A percentile compares a stretch with the other conserved stretches of the same genome.
These are phyloP conservation scores for Theristicus caerulescens DNA, from an alignment of 2,113 vertebrate species.

Conservation along the genomic window DNA sequence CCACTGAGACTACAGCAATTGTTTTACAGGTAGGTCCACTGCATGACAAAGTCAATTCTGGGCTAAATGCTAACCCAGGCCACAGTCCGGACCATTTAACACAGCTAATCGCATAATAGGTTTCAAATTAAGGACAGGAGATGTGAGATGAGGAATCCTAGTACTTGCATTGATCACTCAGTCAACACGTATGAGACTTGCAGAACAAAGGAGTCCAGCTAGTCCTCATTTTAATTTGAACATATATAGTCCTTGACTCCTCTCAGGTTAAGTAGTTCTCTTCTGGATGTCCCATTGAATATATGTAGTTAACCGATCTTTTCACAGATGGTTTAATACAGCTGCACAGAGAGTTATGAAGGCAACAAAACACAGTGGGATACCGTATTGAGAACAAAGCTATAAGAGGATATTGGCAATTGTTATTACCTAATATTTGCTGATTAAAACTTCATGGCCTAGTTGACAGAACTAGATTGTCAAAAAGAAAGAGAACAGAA, in stretches of 20 bases:
- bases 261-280: not conserved
- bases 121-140: not conserved
- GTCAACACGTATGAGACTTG: not conserved
- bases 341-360: constrained; percentile 4
- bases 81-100: not conserved
- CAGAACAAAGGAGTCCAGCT: not conserved
- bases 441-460: not conserved
- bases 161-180: not conserved
- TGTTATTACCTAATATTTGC: not conserved
- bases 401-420: not conserved
- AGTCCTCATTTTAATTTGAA: not conserved
- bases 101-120: not conserved
- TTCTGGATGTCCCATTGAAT: not conserved
- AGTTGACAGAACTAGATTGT: not conserved
- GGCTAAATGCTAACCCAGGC: not conserved
- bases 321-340: not conserved
- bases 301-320: not conserved
- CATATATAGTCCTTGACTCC: not conserved
- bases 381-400: not conserved
- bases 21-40: not conserved
- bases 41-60: not conserved
- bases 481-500: constrained; percentile 21
- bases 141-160: not conserved
- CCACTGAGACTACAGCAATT: not conserved
- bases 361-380: not conserved